phyloP scores from a whole-genome alignment of 2,113 vertebrate genomes.

The Turdus rufiventris region DNA sequence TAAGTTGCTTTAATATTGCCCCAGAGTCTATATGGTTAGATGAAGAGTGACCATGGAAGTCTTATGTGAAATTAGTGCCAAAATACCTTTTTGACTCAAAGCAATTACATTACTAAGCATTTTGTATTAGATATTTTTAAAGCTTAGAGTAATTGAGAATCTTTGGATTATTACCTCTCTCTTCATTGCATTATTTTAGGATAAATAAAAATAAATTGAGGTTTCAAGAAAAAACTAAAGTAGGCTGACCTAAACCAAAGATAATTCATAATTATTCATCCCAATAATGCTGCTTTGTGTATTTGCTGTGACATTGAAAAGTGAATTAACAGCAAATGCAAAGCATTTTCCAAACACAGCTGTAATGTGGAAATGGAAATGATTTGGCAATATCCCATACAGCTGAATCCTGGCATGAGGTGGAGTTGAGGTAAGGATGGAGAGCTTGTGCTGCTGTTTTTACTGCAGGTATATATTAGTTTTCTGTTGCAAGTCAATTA shows the following conservation, averaged over 20 bases:
- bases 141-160: not conserved
- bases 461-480: not conserved
- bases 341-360: not conserved
- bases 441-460: not conserved
- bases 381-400: not conserved
- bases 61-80: not conserved
- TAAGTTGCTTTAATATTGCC: not conserved
- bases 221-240: slow-evolving; percentile 2
- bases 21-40: rapidly evolving
- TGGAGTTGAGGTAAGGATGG: not conserved
- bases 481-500: not conserved
- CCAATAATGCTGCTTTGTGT: not conserved
- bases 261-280: not conserved
- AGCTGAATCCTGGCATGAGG: not conserved
- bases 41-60: not conserved
- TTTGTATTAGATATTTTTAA: not conserved
- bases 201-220: not conserved
- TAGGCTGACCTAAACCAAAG: not conserved
- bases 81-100: not conserved
- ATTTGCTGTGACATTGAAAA: not conserved
- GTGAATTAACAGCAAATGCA: not conserved
- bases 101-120: not conserved
- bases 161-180: not conserved
- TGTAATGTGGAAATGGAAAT: not conserved
- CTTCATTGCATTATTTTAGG: not conserved